These are phyloP conservation scores for Ametastegia equiseti DNA, from an alignment of 2,888 invertebrate genomes.

Conservation along the genomic window DNA sequence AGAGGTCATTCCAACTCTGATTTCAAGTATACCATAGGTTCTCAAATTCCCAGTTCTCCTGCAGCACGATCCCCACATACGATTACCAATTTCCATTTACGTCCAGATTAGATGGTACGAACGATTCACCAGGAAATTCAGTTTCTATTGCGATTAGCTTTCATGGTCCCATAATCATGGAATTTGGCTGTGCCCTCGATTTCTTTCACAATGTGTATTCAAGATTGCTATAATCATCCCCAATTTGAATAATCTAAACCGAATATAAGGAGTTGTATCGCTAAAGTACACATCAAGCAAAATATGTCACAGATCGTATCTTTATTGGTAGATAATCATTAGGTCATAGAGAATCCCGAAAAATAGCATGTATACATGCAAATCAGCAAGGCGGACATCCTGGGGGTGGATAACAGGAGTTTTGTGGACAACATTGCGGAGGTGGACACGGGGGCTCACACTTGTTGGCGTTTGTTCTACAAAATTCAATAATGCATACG, in stretches of 20 bases:
- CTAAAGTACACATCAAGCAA: not conserved
- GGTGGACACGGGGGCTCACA: conserved; percentile 48
- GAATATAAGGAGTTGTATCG: not conserved
- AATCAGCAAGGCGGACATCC: conserved; percentile 48
- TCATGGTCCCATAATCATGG: not conserved
- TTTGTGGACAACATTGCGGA: conserved; percentile 47
- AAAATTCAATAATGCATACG: conserved; percentile 36
- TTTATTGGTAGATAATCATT: conserved; percentile 41
- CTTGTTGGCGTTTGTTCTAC: conserved; percentile 27
- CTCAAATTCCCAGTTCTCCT: too few species aligned
- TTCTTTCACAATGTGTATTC: not conserved
- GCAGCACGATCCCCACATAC: too few species aligned
- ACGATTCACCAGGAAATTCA: too few species aligned
- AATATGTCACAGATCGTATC: conserved; percentile 45
- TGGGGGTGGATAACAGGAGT: conserved; percentile 41
- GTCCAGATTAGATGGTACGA: too few species aligned
- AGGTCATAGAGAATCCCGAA: not conserved
- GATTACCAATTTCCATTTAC: too few species aligned
- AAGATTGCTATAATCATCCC: not conserved
- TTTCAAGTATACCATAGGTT: too few species aligned
- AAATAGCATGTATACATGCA: conserved; percentile 20
- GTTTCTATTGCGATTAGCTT: too few species aligned
- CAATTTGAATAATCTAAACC: not conserved
- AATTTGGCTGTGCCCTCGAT: not conserved
- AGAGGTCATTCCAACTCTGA: not conserved